Percentiles rank a stretch among this genome's conserved stretches.
Evolutionary conservation across 2,888 invertebrate species (phyloP).

Genomic region (Julus scanicus): DNA sequence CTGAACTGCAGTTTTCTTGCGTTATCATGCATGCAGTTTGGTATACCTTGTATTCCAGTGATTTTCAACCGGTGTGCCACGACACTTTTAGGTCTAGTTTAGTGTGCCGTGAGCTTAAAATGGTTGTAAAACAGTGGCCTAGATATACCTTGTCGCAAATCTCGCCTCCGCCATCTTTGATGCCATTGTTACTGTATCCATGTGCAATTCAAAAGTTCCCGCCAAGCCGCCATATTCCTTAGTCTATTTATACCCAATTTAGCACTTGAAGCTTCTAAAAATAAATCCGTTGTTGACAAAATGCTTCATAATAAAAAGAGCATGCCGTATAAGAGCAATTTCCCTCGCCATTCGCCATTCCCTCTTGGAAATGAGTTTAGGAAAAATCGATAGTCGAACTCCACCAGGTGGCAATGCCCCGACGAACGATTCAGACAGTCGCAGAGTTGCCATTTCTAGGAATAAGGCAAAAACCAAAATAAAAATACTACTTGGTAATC

Average conservation of each 20-base stretch:
- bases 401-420: slow-evolving; percentile 32
- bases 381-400: slow-evolving; percentile 4
- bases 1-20: too few species aligned
- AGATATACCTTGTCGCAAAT: not conserved
- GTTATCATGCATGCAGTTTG: too few species aligned
- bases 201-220: not conserved
- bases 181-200: not conserved
- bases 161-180: not conserved
- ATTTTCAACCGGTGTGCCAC: too few species aligned
- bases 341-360: not conserved
- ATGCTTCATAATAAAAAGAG: slow-evolving; percentile 13
- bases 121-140: too few species aligned
- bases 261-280: not conserved
- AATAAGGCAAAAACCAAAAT: not conserved
- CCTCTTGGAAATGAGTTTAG: not conserved
- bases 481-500: too few species aligned
- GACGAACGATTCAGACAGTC: not conserved
- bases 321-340: not conserved
- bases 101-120: too few species aligned
- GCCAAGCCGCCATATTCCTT: not conserved
- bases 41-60: too few species aligned
- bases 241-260: not conserved
- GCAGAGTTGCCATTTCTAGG: not conserved
- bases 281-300: slow-evolving; percentile 30
- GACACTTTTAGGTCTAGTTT: too few species aligned